phyloP scores from a whole-genome alignment of 2,797 vertebrate genomes.

The Caiman crocodilus region DNA sequence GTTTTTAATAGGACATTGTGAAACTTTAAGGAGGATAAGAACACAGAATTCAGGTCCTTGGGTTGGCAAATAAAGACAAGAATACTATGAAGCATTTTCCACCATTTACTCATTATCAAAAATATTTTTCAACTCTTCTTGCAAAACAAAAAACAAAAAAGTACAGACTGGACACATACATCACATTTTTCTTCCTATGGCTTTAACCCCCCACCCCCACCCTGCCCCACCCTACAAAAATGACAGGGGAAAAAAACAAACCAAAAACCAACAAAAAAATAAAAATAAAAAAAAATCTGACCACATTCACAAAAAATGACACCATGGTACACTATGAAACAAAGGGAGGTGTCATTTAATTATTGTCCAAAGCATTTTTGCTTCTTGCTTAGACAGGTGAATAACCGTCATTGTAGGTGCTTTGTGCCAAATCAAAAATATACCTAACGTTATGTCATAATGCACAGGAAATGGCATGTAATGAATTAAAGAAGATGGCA shows the following conservation, averaged over 20 bases:
- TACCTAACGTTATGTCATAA: conserved; percentile 46
- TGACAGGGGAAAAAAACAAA: conserved; percentile 78
- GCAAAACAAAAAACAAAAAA: conserved; percentile 88
- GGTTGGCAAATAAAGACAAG: conserved; percentile 88
- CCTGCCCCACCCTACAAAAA: conserved; percentile 71
- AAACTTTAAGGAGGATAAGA: conserved; percentile 77
- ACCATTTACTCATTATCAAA: conserved; percentile 95
- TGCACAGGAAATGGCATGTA: not conserved
- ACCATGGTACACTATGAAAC: conserved; percentile 87
- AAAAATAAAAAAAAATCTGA: conserved; percentile 83
- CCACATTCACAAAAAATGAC: conserved; percentile 89
- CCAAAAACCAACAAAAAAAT: conserved; percentile 73
- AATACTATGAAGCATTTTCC: conserved; percentile 89
- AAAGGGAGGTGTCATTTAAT: conserved; percentile 83
- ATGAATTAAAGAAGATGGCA: conserved; percentile 49
- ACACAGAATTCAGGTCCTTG: conserved; percentile 80
- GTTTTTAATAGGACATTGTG: conserved; percentile 86
- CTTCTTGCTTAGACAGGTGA: conserved; percentile 79
- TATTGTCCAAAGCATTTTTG: conserved; percentile 82
- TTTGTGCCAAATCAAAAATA: conserved; percentile 85
- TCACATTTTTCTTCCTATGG: conserved; percentile 92
- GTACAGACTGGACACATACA: conserved; percentile 88
- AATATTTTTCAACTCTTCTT: conserved; percentile 95
- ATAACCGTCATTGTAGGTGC: conserved; percentile 85
- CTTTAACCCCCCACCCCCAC: conserved; percentile 87